Conservation (phyloP, 2,797 vertebrate genomes). For the Lycodopsis pacificus region DNA sequence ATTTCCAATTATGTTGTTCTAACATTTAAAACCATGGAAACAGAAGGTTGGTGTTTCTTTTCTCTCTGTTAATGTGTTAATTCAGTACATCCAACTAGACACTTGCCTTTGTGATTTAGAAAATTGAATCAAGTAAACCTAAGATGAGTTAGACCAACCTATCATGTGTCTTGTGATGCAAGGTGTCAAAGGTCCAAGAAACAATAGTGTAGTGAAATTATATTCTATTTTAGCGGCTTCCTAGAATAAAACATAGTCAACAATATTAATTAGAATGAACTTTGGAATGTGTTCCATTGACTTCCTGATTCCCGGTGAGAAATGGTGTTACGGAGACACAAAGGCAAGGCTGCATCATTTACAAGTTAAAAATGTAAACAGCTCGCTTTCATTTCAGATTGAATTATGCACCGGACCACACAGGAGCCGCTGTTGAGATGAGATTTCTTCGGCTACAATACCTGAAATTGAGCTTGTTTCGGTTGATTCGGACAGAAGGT, state of each 20-base stretch:
- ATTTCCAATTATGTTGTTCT: not conserved
- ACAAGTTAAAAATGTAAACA: slow-evolving; percentile 71
- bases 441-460: slow-evolving; percentile 65
- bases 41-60: not conserved
- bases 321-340: slow-evolving; percentile 47
- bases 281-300: slow-evolving; percentile 33
- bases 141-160: slow-evolving; percentile 56
- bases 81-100: slow-evolving; percentile 1
- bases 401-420: slow-evolving; percentile 60
- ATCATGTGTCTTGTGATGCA: slow-evolving; percentile 9
- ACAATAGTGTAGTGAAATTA: slow-evolving; percentile 17
- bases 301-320: slow-evolving; percentile 20
- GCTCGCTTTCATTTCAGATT: slow-evolving; percentile 63
- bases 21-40: slow-evolving; percentile 8
- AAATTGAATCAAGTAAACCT: slow-evolving; percentile 50
- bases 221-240: slow-evolving; percentile 28
- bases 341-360: slow-evolving; percentile 56
- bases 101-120: slow-evolving; percentile 22
- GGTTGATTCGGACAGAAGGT: slow-evolving; percentile 63
- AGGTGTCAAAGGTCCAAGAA: slow-evolving; percentile 23
- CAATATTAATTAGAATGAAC: slow-evolving; percentile 55
- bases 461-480: slow-evolving; percentile 67
- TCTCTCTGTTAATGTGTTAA: slow-evolving; percentile 15
- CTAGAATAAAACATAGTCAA: slow-evolving; percentile 24
- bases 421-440: slow-evolving; percentile 60